Conservation (phyloP, 2,888 invertebrate genomes). For the Melanophora roralis region DNA sequence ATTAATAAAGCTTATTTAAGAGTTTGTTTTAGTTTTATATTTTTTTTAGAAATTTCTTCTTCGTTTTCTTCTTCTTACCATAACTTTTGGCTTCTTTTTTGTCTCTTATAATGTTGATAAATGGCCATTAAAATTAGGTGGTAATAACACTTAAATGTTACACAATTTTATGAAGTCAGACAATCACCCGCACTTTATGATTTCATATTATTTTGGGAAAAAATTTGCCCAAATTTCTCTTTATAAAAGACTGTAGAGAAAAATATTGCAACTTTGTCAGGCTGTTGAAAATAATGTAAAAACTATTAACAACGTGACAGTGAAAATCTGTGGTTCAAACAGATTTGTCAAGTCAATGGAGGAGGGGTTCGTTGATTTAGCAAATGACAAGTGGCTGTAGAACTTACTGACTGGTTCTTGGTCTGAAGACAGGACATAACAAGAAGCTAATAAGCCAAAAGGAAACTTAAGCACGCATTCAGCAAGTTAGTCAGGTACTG, state of each 20-base stretch:
- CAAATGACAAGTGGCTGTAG: neutral
- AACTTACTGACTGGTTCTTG: neutral
- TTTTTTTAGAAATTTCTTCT: neutral
- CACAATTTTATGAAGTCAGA: neutral
- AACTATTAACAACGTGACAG: conserved; percentile 41
- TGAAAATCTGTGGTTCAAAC: conserved; percentile 10
- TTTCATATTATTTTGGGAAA: neutral
- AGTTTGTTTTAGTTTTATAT: too few species aligned
- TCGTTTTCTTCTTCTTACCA: neutral
- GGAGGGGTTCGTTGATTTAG: neutral
- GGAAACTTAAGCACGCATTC: neutral
- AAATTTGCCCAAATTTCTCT: neutral
- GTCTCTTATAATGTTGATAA: conserved; percentile 40
- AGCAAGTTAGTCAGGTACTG: neutral
- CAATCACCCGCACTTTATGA: neutral
- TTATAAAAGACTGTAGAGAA: too few species aligned
- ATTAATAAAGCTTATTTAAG: too few species aligned
- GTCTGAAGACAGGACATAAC: neutral
- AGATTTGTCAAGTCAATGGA: conserved; percentile 24
- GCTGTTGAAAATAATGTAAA: conserved; percentile 4
- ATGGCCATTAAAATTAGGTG: conserved; percentile 34
- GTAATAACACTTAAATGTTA: conserved; percentile 39
- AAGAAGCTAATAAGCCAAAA: conserved; percentile 1
- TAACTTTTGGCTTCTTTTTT: neutral
- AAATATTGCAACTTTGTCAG: neutral